Evolutionary conservation across 2,797 vertebrate species (phyloP).

Genomic region (Spheniscus humboldti): DNA sequence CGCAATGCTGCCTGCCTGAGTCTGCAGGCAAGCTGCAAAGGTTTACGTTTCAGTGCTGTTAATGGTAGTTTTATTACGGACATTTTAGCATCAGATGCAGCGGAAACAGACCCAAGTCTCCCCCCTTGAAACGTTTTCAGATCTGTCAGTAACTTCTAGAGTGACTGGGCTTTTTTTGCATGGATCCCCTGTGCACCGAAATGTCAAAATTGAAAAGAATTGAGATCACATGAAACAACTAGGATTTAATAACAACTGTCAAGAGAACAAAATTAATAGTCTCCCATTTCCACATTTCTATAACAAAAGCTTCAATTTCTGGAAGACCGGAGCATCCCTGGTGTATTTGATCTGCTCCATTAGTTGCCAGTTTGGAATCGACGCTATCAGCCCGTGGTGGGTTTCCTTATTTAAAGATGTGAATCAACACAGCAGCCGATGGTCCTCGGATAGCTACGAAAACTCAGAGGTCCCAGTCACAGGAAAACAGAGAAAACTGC

Average conservation of each 20-base stretch:
- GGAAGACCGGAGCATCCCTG: background rate
- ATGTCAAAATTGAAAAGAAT: background rate
- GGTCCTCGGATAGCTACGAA: background rate
- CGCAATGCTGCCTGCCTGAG: fast-evolving
- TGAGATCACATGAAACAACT: background rate
- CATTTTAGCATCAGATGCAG: background rate
- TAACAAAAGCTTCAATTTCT: constrained; percentile 18
- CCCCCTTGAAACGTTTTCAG: background rate
- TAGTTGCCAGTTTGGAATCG: background rate
- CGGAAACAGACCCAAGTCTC: background rate
- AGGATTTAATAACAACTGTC: constrained; percentile 30
- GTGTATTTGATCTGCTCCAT: background rate
- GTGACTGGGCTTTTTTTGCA: background rate
- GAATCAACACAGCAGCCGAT: background rate
- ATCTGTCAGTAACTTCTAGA: background rate
- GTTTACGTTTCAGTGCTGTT: background rate
- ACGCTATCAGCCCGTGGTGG: background rate
- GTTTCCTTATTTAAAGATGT: background rate
- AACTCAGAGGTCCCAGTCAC: background rate
- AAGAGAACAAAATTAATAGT: constrained; percentile 17
- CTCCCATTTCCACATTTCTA: constrained; percentile 4
- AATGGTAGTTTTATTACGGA: background rate
- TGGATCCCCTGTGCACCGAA: background rate
- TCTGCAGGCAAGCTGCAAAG: background rate
- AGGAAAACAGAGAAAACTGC: background rate